Conservation (phyloP, 2,888 invertebrate genomes). For the Aradus depressus region DNA sequence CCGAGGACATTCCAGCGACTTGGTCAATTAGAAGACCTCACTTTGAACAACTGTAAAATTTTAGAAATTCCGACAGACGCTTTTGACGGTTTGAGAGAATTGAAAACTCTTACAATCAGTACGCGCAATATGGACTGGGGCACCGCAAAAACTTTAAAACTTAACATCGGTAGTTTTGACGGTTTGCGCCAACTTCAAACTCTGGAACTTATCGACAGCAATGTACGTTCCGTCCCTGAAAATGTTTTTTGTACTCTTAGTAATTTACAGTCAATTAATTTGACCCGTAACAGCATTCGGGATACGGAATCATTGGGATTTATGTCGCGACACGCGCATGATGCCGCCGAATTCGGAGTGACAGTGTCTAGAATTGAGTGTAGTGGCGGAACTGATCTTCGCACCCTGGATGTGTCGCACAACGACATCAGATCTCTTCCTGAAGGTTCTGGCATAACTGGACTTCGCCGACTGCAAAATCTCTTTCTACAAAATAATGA, state of each 20-base stretch:
- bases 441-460: conserved; percentile 62
- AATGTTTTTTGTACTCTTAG: conserved; percentile 67
- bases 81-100: conserved; percentile 66
- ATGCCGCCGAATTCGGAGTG: conserved; percentile 35
- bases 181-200: conserved; percentile 68
- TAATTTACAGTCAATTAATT: conserved; percentile 69
- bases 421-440: conserved; percentile 64
- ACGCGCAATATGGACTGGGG: conserved; percentile 73
- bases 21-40: conserved; percentile 60
- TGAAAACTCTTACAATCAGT: conserved; percentile 65
- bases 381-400: conserved; percentile 56
- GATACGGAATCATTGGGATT: conserved; percentile 68
- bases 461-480: conserved; percentile 64
- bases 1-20: conserved; percentile 60
- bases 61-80: conserved; percentile 61
- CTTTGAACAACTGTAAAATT: conserved; percentile 68
- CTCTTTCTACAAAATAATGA: conserved; percentile 74
- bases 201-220: conserved; percentile 71
- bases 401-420: conserved; percentile 65
- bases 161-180: conserved; percentile 57
- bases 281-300: conserved; percentile 71
- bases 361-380: conserved; percentile 35
- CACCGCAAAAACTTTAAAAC: conserved; percentile 58
- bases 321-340: conserved; percentile 29
- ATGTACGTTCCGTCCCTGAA: conserved; percentile 67